phyloP scores from a whole-genome alignment of 1,140 invertebrate genomes.

The Idris sp. region DNA sequence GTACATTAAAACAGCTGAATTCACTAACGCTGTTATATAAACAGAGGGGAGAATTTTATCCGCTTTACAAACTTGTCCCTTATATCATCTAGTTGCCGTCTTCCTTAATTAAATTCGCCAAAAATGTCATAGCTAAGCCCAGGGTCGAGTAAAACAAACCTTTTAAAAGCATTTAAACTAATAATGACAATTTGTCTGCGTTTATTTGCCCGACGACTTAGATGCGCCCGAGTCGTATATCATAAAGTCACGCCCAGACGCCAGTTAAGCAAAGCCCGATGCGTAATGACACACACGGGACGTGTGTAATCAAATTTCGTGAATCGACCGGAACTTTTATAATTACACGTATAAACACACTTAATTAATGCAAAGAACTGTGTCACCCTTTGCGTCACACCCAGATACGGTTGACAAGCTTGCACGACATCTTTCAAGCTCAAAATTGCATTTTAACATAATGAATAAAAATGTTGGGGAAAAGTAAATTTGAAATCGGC shows the following conservation, averaged over 20 bases:
- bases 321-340: conserved; percentile 5
- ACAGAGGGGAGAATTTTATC: conserved; percentile 57
- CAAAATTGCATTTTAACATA: too few relatives aligned
- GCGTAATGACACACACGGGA: too few relatives aligned
- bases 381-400: too few relatives aligned
- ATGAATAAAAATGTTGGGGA: too few relatives aligned
- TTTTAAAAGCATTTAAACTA: conserved; percentile 53
- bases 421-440: too few relatives aligned
- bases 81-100: conserved; percentile 52
- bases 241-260: conserved; percentile 4
- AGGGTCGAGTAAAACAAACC: conserved; percentile 4
- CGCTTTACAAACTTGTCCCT: conserved; percentile 55
- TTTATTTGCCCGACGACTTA: conserved; percentile 19
- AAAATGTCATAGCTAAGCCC: conserved; percentile 27
- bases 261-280: too few relatives aligned
- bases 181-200: conserved; percentile 32
- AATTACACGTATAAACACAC: conserved; percentile 23
- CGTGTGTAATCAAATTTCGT: conserved; percentile 16
- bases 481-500: too few relatives aligned
- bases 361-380: conserved; percentile 32
- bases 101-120: conserved; percentile 49
- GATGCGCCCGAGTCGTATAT: conserved; percentile 7
- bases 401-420: too few relatives aligned
- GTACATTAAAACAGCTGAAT: conserved; percentile 59
- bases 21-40: conserved; percentile 56